Percentiles rank a stretch among this genome's conserved stretches.
Evolutionary conservation across 2,113 vertebrate genomes (phyloP).

Genomic region (Scalopus aquaticus): DNA sequence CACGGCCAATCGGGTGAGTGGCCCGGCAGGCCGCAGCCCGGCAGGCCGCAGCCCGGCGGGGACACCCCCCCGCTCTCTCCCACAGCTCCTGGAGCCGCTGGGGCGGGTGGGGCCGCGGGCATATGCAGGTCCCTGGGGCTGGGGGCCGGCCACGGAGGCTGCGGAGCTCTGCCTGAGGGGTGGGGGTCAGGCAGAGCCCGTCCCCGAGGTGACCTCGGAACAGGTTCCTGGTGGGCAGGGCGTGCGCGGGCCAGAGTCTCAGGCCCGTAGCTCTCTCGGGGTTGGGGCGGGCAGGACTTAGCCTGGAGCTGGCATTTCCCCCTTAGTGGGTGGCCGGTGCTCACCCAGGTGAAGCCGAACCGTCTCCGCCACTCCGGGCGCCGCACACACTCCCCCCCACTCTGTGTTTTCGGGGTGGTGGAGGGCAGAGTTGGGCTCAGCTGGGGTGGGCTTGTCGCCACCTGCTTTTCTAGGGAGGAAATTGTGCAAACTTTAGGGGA

Average conservation of each 20-base stretch:
- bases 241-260: not conserved
- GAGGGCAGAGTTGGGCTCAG: not conserved
- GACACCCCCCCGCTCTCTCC: not conserved
- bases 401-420: accelerated
- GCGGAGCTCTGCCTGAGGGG: not conserved
- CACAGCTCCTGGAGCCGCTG: not conserved
- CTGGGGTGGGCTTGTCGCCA: not conserved
- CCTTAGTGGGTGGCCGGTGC: not conserved
- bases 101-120: not conserved
- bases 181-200: not conserved
- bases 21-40: accelerated
- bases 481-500: not conserved
- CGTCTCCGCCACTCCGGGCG: not conserved
- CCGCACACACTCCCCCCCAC: not conserved
- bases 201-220: not conserved
- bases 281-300: not conserved
- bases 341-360: not conserved
- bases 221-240: accelerated
- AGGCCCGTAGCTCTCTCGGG: not conserved
- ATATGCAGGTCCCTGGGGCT: not conserved
- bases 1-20: slow-evolving; percentile 95
- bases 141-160: not conserved
- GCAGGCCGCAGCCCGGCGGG: accelerated
- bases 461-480: slow-evolving; percentile 36
- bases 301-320: not conserved